Percentiles rank a stretch among this genome's conserved stretches.
phyloP scores from a whole-genome alignment of 2,113 vertebrate genomes.

The Setophaga petechia region DNA sequence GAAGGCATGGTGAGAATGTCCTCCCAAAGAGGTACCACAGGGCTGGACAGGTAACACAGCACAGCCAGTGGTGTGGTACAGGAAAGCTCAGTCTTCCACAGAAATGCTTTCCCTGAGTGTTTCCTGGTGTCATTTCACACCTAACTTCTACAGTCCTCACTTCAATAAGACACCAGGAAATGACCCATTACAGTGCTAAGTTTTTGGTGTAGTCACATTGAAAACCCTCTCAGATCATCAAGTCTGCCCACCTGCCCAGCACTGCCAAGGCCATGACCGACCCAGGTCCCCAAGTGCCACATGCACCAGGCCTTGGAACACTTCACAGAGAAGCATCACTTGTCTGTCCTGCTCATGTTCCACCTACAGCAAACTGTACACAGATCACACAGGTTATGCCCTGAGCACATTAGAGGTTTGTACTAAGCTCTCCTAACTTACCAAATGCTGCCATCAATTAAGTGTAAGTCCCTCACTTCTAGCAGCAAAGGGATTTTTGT shows the following conservation, averaged over 20 bases:
- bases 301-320: background rate
- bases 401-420: background rate
- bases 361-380: background rate
- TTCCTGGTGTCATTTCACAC: background rate
- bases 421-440: background rate
- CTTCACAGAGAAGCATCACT: background rate
- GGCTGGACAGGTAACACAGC: background rate
- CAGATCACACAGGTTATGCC: background rate
- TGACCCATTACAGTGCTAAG: background rate
- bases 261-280: background rate
- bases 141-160: background rate
- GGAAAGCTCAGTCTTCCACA: background rate
- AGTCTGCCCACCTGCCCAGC: background rate
- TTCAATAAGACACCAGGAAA: background rate
- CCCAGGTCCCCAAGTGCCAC: background rate
- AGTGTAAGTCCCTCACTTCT: background rate
- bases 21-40: background rate
- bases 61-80: background rate
- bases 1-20: background rate
- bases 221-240: background rate
- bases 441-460: background rate
- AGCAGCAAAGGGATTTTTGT: background rate
- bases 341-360: background rate
- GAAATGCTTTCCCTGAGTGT: background rate
- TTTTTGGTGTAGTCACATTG: background rate